A percentile compares a stretch with the other conserved stretches of the same genome.
These are phyloP conservation scores for Cygnus buccinator DNA, from an alignment of 2,113 vertebrate species.

Conservation along the genomic window DNA sequence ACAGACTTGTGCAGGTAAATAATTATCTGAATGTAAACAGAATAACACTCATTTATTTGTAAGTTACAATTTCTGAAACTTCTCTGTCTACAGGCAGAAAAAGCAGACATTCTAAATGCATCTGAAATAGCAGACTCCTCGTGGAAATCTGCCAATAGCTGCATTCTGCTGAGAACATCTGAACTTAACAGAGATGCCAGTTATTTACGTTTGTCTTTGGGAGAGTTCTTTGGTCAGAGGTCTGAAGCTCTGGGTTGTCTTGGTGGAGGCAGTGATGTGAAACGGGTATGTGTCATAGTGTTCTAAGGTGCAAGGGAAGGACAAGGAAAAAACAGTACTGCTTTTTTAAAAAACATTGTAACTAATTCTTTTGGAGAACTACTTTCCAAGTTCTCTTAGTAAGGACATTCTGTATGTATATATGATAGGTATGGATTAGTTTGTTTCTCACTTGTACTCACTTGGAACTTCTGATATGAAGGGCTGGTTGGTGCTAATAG, in stretches of 20 bases:
- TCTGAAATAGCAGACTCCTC: slow-evolving; percentile 80
- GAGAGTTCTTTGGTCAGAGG: slow-evolving; percentile 92
- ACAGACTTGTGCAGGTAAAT: slow-evolving; percentile 90
- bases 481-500: background rate
- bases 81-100: slow-evolving; percentile 81
- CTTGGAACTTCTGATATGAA: background rate
- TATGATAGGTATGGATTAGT: background rate
- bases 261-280: slow-evolving; percentile 81
- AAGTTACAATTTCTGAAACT: background rate
- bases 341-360: background rate
- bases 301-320: background rate
- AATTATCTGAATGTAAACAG: background rate
- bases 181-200: slow-evolving; percentile 82
- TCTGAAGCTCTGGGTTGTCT: slow-evolving; percentile 96
- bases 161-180: slow-evolving; percentile 78
- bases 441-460: background rate
- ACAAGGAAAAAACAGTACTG: background rate
- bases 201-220: slow-evolving; percentile 90
- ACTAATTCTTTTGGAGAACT: background rate
- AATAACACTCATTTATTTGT: background rate
- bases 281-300: slow-evolving; percentile 83
- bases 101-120: slow-evolving; percentile 73
- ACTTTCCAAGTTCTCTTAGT: accelerated
- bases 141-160: slow-evolving; percentile 82
- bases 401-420: background rate